Conservation (phyloP, 2,888 invertebrate species). For the Hypena proboscidalis region DNA sequence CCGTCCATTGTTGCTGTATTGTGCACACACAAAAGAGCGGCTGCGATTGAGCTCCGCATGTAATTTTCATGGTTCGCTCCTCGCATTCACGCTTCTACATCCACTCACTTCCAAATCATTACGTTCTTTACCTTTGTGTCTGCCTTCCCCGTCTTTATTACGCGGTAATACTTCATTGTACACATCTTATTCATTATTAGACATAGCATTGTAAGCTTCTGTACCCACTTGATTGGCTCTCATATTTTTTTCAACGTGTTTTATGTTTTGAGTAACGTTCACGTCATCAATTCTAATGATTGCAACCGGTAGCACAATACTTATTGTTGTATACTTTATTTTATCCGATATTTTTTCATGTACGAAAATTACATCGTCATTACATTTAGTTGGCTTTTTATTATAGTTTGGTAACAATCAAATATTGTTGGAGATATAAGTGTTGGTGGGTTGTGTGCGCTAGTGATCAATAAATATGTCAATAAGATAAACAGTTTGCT, state of each 20-base stretch:
- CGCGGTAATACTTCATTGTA: constrained; percentile 67
- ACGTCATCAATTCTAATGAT: constrained; percentile 85
- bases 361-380: constrained; percentile 76
- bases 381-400: constrained; percentile 79
- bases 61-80: constrained; percentile 81
- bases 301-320: constrained; percentile 78
- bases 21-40: constrained; percentile 74
- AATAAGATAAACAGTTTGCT: constrained; percentile 46
- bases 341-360: constrained; percentile 60
- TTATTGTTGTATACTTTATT: constrained; percentile 72
- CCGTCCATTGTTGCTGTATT: constrained; percentile 70
- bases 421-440: constrained; percentile 56
- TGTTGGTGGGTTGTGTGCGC: constrained; percentile 34
- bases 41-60: constrained; percentile 76
- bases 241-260: constrained; percentile 71
- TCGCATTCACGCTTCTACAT: constrained; percentile 75
- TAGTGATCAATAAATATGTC: constrained; percentile 48
- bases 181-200: constrained; percentile 67
- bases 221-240: constrained; percentile 76
- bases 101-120: constrained; percentile 84
- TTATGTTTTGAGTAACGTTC: constrained; percentile 76
- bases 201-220: constrained; percentile 55
- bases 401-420: constrained; percentile 70
- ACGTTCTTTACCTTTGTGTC: constrained; percentile 78
- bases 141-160: constrained; percentile 67